Conservation (phyloP, 2,797 vertebrate species). For the Cottoperca gobio region DNA sequence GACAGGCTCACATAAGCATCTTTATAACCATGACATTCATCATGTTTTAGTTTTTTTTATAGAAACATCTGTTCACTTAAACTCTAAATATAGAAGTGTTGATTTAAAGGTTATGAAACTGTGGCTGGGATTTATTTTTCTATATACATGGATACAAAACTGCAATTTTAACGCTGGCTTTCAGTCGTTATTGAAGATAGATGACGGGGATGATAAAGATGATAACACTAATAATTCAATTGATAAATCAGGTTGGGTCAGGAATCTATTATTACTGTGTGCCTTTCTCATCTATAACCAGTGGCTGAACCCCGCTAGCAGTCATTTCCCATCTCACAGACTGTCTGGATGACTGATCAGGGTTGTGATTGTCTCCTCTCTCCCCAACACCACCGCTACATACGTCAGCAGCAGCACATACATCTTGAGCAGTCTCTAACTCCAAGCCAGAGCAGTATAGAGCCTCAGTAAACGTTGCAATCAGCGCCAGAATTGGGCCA, state of each 20-base stretch:
- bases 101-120: constrained; percentile 47
- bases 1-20: constrained; percentile 13
- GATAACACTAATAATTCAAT: constrained; percentile 78
- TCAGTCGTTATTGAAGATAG: constrained; percentile 68
- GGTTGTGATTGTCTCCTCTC: constrained; percentile 76
- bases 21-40: constrained; percentile 16
- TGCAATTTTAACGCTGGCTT: constrained; percentile 44
- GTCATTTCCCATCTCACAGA: constrained; percentile 80
- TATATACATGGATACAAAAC: constrained; percentile 26
- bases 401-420: constrained; percentile 75
- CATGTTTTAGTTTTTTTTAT: neutral
- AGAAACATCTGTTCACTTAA: constrained; percentile 3
- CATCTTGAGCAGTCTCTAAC: constrained; percentile 76
- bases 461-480: constrained; percentile 80
- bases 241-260: constrained; percentile 76
- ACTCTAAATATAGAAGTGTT: constrained; percentile 40
- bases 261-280: constrained; percentile 78
- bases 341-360: constrained; percentile 84
- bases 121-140: neutral
- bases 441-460: constrained; percentile 62
- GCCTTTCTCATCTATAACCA: constrained; percentile 80
- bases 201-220: constrained; percentile 60
- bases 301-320: constrained; percentile 76
- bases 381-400: constrained; percentile 63
- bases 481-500: constrained; percentile 80